phyloP scores from a whole-genome alignment of 2,888 invertebrate genomes.

The Phyto melanocephala region DNA sequence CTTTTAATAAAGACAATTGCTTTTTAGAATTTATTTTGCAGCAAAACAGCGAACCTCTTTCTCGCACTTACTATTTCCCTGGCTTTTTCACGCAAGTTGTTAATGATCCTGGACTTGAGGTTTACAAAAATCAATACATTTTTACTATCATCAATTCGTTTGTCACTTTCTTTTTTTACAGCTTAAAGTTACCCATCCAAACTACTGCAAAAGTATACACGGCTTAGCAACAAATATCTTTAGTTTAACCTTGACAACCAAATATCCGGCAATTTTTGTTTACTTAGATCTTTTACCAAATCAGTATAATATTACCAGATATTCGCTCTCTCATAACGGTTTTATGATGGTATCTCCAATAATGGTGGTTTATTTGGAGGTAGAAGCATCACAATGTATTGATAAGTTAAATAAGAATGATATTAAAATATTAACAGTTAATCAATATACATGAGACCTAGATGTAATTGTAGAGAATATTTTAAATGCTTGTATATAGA shows the following conservation, averaged over 20 bases:
- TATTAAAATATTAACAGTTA: slow-evolving; percentile 75
- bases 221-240: slow-evolving; percentile 66
- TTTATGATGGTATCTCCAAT: slow-evolving; percentile 75
- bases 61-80: slow-evolving; percentile 85
- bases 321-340: slow-evolving; percentile 76
- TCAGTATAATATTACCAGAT: slow-evolving; percentile 67
- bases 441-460: slow-evolving; percentile 70
- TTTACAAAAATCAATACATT: slow-evolving; percentile 69
- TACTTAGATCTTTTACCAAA: slow-evolving; percentile 72
- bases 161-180: slow-evolving; percentile 55
- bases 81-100: slow-evolving; percentile 80
- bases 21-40: slow-evolving; percentile 80
- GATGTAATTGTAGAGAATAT: not conserved
- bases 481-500: too few species aligned
- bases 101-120: slow-evolving; percentile 81
- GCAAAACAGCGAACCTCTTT: slow-evolving; percentile 79
- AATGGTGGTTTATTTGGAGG: slow-evolving; percentile 73
- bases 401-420: slow-evolving; percentile 69
- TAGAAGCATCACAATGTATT: slow-evolving; percentile 69
- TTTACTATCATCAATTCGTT: not conserved
- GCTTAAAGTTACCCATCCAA: slow-evolving; percentile 71
- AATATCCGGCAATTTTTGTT: slow-evolving; percentile 76
- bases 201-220: slow-evolving; percentile 64
- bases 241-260: slow-evolving; percentile 73
- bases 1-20: slow-evolving; percentile 70